phyloP scores from a whole-genome alignment of 2,888 invertebrate species.

The Subacronicta megacephala region DNA sequence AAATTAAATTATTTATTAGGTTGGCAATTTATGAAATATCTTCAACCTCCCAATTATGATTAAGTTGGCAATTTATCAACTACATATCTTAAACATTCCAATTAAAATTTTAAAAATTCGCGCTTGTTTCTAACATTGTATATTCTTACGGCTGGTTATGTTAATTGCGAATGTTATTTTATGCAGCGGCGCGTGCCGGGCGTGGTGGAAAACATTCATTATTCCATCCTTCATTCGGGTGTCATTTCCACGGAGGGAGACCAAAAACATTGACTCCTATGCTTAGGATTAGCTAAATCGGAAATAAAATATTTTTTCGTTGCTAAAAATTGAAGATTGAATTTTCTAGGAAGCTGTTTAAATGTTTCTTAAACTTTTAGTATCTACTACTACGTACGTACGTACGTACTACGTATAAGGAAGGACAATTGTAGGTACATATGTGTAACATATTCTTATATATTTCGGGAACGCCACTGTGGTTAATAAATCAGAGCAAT shows the following conservation, averaged over 20 bases:
- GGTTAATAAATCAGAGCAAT: no score
- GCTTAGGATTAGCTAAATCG: conserved; percentile 61
- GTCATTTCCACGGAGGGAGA: conserved; percentile 72
- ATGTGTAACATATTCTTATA: no score
- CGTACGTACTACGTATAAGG: no score
- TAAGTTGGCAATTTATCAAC: no score
- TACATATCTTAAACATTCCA: conserved; percentile 5
- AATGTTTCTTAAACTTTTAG: background rate
- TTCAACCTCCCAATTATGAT: background rate
- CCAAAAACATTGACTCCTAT: conserved; percentile 62
- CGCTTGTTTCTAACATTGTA: conserved; percentile 30
- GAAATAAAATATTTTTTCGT: conserved; percentile 28
- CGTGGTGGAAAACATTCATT: conserved; percentile 73
- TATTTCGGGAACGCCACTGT: no score
- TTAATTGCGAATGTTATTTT: conserved; percentile 74
- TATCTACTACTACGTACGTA: background rate
- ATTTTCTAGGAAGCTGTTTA: background rate
- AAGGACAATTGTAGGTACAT: no score
- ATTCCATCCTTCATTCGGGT: conserved; percentile 79
- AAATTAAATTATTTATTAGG: no score
- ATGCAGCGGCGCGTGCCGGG: conserved; percentile 77
- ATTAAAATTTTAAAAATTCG: conserved; percentile 34
- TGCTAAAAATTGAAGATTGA: background rate
- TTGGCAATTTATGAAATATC: no score
- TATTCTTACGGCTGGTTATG: conserved; percentile 70